Evolutionary conservation across 2,888 invertebrate genomes (phyloP).

Genomic region (Cryptocheilus praepositus): DNA sequence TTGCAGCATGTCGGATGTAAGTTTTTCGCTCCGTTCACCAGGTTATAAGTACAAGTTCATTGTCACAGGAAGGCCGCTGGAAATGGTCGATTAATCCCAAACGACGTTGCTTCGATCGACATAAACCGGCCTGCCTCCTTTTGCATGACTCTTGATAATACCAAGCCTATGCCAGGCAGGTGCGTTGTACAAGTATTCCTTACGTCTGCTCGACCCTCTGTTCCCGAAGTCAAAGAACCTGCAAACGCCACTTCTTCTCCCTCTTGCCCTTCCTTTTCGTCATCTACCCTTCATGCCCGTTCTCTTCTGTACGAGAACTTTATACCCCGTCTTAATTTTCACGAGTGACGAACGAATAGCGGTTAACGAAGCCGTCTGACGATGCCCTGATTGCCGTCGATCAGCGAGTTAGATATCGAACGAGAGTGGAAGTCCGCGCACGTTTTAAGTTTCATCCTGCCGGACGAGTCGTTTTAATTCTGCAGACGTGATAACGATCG

Average conservation of each 20-base stretch:
- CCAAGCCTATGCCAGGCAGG: conserved; percentile 27
- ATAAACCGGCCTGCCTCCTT: conserved; percentile 30
- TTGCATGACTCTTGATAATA: conserved; percentile 35
- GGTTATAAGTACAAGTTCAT: conserved; percentile 48
- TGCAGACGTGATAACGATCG: not conserved
- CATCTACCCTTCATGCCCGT: conserved; percentile 25
- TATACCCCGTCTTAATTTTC: conserved; percentile 11
- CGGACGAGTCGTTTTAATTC: conserved; percentile 9
- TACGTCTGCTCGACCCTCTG: conserved; percentile 8
- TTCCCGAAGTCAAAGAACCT: not conserved
- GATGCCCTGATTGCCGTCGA: conserved; percentile 18
- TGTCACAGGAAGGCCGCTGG: conserved; percentile 49
- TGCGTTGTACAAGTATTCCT: conserved; percentile 24
- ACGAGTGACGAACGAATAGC: conserved; percentile 28
- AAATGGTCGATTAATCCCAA: conserved; percentile 50
- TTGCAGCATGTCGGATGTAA: no score
- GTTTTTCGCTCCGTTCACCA: conserved; percentile 21
- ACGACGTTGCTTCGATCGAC: conserved; percentile 30
- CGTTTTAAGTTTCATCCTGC: conserved; percentile 15
- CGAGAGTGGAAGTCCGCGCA: conserved; percentile 32
- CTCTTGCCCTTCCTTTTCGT: conserved; percentile 16
- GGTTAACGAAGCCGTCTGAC: conserved; percentile 30
- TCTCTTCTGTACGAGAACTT: not conserved
- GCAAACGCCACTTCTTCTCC: conserved; percentile 23
- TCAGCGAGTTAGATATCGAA: conserved; percentile 28